Percentiles rank a stretch among this genome's conserved stretches.
These are phyloP conservation scores for Eurystomus gularis DNA, from an alignment of 2,113 vertebrate species.

Conservation along the genomic window DNA sequence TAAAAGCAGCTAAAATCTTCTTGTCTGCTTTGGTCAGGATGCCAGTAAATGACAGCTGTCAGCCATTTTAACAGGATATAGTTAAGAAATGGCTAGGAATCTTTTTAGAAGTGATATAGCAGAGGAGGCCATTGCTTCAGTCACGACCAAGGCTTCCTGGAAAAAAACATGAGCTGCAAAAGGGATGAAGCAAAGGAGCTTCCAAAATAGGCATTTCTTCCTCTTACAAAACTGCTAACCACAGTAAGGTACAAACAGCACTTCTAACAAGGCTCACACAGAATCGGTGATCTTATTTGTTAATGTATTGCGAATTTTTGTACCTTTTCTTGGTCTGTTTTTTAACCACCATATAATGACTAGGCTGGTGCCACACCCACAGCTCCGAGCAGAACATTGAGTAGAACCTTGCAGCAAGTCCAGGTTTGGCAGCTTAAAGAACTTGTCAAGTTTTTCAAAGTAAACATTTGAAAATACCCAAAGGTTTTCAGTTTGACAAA, in stretches of 20 bases:
- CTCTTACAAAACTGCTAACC: not conserved
- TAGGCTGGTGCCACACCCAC: not conserved
- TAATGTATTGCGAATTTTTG: not conserved
- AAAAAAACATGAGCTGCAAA: not conserved
- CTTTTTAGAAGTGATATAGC: not conserved
- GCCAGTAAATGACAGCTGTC: not conserved
- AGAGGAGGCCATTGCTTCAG: not conserved
- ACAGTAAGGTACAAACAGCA: not conserved
- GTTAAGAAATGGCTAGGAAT: not conserved
- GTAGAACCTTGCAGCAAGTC: not conserved
- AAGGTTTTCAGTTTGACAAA: not conserved
- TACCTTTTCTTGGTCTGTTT: not conserved
- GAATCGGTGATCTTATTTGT: not conserved
- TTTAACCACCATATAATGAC: not conserved
- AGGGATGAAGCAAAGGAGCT: not conserved
- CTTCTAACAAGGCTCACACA: not conserved
- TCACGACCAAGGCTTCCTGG: not conserved
- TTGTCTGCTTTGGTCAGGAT: not conserved
- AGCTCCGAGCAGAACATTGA: not conserved
- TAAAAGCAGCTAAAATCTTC: constrained; percentile 25
- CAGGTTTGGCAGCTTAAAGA: not conserved
- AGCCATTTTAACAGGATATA: not conserved
- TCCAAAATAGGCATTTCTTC: not conserved
- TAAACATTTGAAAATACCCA: not conserved
- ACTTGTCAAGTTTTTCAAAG: not conserved